phyloP scores from a whole-genome alignment of 2,797 vertebrate genomes.

The Pseudochirops cupreus region DNA sequence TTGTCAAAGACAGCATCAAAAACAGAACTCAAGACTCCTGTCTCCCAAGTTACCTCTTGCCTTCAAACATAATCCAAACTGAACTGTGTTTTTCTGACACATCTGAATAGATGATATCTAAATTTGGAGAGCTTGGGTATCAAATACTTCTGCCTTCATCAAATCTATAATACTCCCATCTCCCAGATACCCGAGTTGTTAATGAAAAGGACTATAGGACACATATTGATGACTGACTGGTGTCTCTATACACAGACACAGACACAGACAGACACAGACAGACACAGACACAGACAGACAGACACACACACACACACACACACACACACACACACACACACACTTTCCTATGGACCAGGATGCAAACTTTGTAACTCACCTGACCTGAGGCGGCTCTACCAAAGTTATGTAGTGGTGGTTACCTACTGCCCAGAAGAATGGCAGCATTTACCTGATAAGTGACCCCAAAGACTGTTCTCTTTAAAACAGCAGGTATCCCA shows the following conservation, averaged over 20 bases:
- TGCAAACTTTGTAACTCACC: slow-evolving; percentile 55
- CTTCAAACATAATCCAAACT: slow-evolving; percentile 64
- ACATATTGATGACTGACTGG: neutral
- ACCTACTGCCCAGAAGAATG: slow-evolving; percentile 20
- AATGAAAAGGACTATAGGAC: neutral
- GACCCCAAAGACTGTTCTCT: slow-evolving; percentile 41
- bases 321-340: neutral
- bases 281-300: neutral
- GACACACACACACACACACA: neutral
- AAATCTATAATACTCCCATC: neutral
- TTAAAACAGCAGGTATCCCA: slow-evolving; percentile 23
- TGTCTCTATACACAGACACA: neutral
- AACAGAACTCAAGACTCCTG: slow-evolving; percentile 47
- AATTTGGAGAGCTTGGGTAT: slow-evolving; percentile 51
- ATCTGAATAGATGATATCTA: slow-evolving; percentile 38
- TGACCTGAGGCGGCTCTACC: slow-evolving; percentile 48
- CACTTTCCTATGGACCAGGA: slow-evolving; percentile 27
- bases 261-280: neutral
- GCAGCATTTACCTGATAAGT: slow-evolving; percentile 11
- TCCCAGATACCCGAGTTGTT: slow-evolving; percentile 6
- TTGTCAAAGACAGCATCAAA: slow-evolving; percentile 44
- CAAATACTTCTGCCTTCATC: slow-evolving; percentile 13
- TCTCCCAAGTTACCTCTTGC: slow-evolving; percentile 10
- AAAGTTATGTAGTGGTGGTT: slow-evolving; percentile 47
- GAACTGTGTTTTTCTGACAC: slow-evolving; percentile 39